These are phyloP conservation scores for Galemys pyrenaicus DNA, from an alignment of 2,113 vertebrate genomes.

Conservation along the genomic window DNA sequence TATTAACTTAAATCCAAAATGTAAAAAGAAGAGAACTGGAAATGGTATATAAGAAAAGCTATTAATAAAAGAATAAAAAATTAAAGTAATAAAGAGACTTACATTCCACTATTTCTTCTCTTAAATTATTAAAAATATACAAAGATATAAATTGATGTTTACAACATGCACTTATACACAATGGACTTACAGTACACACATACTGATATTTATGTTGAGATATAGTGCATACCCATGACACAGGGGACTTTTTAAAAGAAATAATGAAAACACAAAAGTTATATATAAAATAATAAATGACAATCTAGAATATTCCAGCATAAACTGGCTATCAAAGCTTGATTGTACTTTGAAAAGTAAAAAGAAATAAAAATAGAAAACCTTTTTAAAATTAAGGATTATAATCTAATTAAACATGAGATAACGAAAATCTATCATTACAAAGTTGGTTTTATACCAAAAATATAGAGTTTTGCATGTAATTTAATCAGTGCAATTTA, in stretches of 20 bases:
- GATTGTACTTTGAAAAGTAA: neutral
- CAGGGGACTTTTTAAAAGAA: neutral
- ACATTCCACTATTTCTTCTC: neutral
- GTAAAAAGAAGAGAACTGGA: too few relatives aligned
- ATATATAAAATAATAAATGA: neutral
- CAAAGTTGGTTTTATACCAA: neutral
- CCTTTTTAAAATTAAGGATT: neutral
- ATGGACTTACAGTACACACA: too few relatives aligned
- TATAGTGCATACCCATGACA: neutral
- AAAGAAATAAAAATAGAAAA: neutral
- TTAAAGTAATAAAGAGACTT: neutral
- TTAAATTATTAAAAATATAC: neutral
- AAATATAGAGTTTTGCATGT: too few relatives aligned
- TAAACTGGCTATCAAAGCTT: neutral
- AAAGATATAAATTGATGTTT: neutral
- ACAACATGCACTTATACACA: too few relatives aligned
- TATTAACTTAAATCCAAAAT: too few relatives aligned
- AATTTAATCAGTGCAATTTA: neutral
- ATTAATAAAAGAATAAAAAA: neutral
- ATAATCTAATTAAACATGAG: neutral
- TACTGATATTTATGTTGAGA: too few relatives aligned
- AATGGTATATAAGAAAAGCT: neutral
- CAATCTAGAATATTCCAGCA: neutral
- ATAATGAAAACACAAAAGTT: neutral
- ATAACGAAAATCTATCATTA: neutral